Percentiles rank a stretch among this genome's conserved stretches.
phyloP scores from a whole-genome alignment of 2,888 invertebrate species.

The Cerceris rybyensis region DNA sequence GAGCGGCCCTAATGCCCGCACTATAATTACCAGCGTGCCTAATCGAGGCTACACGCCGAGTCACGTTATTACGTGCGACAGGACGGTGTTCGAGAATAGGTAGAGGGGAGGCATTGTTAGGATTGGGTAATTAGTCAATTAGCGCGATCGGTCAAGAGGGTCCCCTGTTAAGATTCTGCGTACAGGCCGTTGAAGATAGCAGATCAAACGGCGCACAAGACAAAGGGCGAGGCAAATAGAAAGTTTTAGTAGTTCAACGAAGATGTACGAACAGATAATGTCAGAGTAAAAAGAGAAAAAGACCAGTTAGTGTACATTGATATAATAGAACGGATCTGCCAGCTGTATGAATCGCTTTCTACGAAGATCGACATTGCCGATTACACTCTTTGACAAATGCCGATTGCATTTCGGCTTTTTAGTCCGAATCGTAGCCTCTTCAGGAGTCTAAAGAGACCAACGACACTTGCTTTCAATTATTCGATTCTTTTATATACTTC shows the following conservation, averaged over 20 bases:
- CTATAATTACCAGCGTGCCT: constrained; percentile 50
- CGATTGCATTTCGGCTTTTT: too few relatives aligned
- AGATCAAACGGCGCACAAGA: not conserved
- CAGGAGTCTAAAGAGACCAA: too few relatives aligned
- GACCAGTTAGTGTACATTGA: constrained; percentile 13
- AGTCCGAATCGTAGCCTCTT: too few relatives aligned
- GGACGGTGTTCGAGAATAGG: constrained; percentile 24
- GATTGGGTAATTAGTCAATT: constrained; percentile 52
- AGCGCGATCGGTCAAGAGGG: constrained; percentile 31
- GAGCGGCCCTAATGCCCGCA: constrained; percentile 32
- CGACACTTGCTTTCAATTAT: too few relatives aligned
- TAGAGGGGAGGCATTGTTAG: constrained; percentile 20
- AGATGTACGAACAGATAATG: not conserved
- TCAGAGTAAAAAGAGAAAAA: constrained; percentile 2
- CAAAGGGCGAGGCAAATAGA: not conserved
- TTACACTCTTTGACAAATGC: too few relatives aligned
- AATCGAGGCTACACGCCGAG: constrained; percentile 45
- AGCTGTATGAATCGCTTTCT: too few relatives aligned
- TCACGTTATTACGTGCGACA: constrained; percentile 47
- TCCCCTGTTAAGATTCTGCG: not conserved
- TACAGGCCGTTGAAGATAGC: too few relatives aligned
- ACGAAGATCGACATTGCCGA: too few relatives aligned
- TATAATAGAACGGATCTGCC: too few relatives aligned
- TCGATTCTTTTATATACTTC: too few relatives aligned
- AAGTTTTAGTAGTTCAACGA: not conserved